Conservation (phyloP, 2,113 vertebrate species). For the Platysteira castanea region DNA sequence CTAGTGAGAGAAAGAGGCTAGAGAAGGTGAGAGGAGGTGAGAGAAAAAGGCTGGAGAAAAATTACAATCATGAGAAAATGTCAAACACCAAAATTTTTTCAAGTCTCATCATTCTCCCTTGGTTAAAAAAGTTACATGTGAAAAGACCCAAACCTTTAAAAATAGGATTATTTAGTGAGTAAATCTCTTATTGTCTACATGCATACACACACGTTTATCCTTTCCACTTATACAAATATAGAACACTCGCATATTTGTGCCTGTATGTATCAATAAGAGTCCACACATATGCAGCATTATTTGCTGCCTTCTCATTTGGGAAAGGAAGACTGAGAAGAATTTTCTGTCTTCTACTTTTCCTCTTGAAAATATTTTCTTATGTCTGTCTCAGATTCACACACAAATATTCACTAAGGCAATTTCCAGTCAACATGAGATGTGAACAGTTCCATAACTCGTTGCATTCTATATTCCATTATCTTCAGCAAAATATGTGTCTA, state of each 20-base stretch:
- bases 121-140: background rate
- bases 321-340: background rate
- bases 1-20: background rate
- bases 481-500: background rate
- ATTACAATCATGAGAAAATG: background rate
- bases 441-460: background rate
- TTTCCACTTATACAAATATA: background rate
- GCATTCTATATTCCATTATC: slow-evolving; percentile 8
- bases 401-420: background rate
- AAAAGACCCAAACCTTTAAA: background rate
- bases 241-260: background rate
- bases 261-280: background rate
- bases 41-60: background rate
- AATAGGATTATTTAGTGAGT: background rate
- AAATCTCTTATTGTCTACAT: background rate
- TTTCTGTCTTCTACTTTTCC: background rate
- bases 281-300: background rate
- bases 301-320: background rate
- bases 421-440: background rate
- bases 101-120: background rate
- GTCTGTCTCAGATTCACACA: background rate
- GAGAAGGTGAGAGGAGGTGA: background rate
- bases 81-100: background rate
- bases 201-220: background rate
- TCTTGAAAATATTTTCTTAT: background rate